A percentile compares a stretch with the other conserved stretches of the same genome.
These are phyloP conservation scores for Tetheella fluctuosa DNA, from an alignment of 2,888 invertebrate genomes.

Conservation along the genomic window DNA sequence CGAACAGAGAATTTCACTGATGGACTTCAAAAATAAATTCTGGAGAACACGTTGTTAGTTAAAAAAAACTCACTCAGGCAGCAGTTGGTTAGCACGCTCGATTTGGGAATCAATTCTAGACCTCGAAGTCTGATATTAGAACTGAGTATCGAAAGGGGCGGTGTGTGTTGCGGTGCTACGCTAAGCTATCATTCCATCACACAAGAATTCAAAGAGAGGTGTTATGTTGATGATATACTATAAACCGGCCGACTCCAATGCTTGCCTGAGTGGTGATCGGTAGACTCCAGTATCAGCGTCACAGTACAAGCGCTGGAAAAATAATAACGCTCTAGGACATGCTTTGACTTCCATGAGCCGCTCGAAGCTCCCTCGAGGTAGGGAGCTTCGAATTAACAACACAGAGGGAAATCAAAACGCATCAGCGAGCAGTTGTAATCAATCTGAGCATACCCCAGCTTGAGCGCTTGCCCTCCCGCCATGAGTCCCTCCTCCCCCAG, in stretches of 20 bases:
- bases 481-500: slow-evolving; percentile 98
- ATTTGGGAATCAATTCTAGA: slow-evolving; percentile 54
- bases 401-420: slow-evolving; percentile 66
- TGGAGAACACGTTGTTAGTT: slow-evolving; percentile 71
- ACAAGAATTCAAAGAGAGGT: slow-evolving; percentile 76
- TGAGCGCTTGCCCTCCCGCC: slow-evolving; percentile 98
- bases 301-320: slow-evolving; percentile 91
- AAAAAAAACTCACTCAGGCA: slow-evolving; percentile 82
- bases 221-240: slow-evolving; percentile 80
- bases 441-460: slow-evolving; percentile 94
- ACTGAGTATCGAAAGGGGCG: slow-evolving; percentile 46
- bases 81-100: slow-evolving; percentile 81
- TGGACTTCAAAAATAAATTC: slow-evolving; percentile 84
- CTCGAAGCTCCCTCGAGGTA: not conserved
- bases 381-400: slow-evolving; percentile 16
- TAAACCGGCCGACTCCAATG: slow-evolving; percentile 84
- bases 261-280: slow-evolving; percentile 92
- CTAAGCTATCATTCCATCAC: slow-evolving; percentile 82
- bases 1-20: slow-evolving; percentile 52
- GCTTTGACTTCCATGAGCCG: slow-evolving; percentile 69
- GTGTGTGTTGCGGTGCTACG: slow-evolving; percentile 62
- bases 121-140: slow-evolving; percentile 62
- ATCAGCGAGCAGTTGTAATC: slow-evolving; percentile 64
- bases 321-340: slow-evolving; percentile 82
- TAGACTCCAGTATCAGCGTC: slow-evolving; percentile 88